Evolutionary conservation across 2,888 invertebrate species (phyloP).

Genomic region (Timema cristinae): DNA sequence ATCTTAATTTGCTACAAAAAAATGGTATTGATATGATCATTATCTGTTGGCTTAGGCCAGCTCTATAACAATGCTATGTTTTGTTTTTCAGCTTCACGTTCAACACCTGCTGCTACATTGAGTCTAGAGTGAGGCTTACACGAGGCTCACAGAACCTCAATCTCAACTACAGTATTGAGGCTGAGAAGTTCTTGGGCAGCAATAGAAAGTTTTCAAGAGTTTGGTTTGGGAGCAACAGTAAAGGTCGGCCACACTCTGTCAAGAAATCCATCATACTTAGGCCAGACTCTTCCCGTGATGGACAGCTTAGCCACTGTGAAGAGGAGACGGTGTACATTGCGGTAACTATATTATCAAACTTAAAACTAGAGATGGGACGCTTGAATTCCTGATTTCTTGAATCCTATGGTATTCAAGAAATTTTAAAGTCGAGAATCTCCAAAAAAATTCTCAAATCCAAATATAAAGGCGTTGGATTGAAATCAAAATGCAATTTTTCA

Average conservation of each 20-base stretch:
- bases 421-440: no score
- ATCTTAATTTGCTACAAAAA: no score
- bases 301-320: slow-evolving; percentile 56
- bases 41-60: no score
- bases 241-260: slow-evolving; percentile 38
- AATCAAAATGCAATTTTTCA: no score
- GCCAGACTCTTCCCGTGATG: slow-evolving; percentile 37
- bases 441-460: no score
- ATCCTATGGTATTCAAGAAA: no score
- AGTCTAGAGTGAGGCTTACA: slow-evolving; percentile 45
- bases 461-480: no score
- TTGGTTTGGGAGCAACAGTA: slow-evolving; percentile 57
- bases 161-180: slow-evolving; percentile 73
- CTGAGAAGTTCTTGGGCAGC: slow-evolving; percentile 67
- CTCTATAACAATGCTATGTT: no score
- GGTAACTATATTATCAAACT: slow-evolving; percentile 38
- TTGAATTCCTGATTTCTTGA: no score
- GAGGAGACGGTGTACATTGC: slow-evolving; percentile 79
- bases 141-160: slow-evolving; percentile 44
- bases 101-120: slow-evolving; percentile 72
- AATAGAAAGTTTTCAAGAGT: slow-evolving; percentile 76
- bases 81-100: slow-evolving; percentile 62
- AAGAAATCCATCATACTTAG: slow-evolving; percentile 38
- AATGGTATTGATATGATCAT: no score
- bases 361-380: no score